Base-by-base conservation (phyloP, 2,113 vertebrate species). In the Brachypteracias leptosomus region DNA sequence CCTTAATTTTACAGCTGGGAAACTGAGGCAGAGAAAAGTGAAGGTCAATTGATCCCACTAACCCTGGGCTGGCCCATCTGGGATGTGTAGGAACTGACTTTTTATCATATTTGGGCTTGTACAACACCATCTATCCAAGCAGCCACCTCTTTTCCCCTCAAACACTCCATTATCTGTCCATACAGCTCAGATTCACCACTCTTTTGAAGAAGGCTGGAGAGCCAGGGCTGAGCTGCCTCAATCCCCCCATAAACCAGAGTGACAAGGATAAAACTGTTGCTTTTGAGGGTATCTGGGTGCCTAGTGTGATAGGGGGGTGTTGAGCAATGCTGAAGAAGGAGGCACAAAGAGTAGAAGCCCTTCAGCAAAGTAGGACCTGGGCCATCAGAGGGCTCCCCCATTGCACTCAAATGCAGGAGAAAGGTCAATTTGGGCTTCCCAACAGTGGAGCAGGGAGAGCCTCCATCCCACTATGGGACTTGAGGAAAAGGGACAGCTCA, bases 391-490 rank as follows among this genome's bases (percentile, higher is more conserved):
- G 21, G 11, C 13, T 90, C 5, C 12, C 5, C 13, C 36, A 22
- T n/a, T 0, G 2, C 18, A 21, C 44, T 16, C 21, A 72, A 49
- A 22, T 7, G 18, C 24, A 66, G 40, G 11, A 65, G 79, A 33
- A 75, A 55, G 52, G 38, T 22, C 75, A 12, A 29, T 2, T 59
- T 55, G 21, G 18, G 10, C 44, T 80, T 80, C 47, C 33, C n/a
- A 77, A 2, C 1, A 33, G 36, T 25, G 42, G 52, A 85, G 28
- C 3, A 3, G 49, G 16, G 16, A 47, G 12, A 51, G 15, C 36
- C 29, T 49, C 33, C 5, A 2, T 26, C 16, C 24, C 85, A 49
- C 29, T 1, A 0, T 0, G 2, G 10, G 36, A 24, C 42, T 4
- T 14, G 70, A 36, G 52, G 51, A 24, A 38, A 71, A 70, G 55